Evolutionary conservation across 2,113 vertebrate species (phyloP), one percentile per base, ranked within the genome.

Genomic region (Galemys pyrenaicus): DNA sequence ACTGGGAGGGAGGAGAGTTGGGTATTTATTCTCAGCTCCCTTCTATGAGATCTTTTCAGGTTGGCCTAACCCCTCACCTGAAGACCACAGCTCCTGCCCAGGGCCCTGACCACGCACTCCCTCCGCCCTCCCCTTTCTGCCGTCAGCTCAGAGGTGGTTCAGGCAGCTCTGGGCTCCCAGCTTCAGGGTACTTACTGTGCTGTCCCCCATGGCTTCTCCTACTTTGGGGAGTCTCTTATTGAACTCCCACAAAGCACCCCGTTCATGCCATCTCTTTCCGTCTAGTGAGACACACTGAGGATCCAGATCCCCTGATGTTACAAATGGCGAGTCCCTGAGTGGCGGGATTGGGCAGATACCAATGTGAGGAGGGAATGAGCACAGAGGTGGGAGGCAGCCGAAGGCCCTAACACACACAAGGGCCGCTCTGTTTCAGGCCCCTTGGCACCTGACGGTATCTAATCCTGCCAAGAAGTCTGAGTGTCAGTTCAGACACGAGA

Each of bases 401-500:
- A 5, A 8, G 19, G 6, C 15, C 24, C 5, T 7, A 44, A 65
- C 28, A 6, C 10, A 22, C 2, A 1, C 9, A 2, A 62, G 32
- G 12, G 67, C 41, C n/a, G 79, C 49, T 80, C n/a, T 49, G 17
- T 8, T 22, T 39, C n/a, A 19, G 16, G 56, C 71, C 44, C 79
- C 44, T 60, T 26, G 41, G 86, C 5, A 15, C 39, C 60, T 35
- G 17, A 44, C 30, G 70, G 39, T 54, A 20, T 16, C 37, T 73
- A 41, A 67, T 56, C 51, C 49, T 84, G 46, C 73, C 39, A 28
- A 90, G 88, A 92, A 58, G 58, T 16, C 22, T 20, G 49, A 15
- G 35, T 77, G 41, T 94, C 54, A 26, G 56, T 64, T 86, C 16
- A 70, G 71, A 75, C 77, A 82, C 37, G 75, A 56, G 75, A 13